Percentiles rank a stretch among this genome's conserved stretches.
These are phyloP conservation scores for Leuciscus waleckii DNA, from an alignment of 2,797 vertebrate genomes.

Conservation along the genomic window DNA sequence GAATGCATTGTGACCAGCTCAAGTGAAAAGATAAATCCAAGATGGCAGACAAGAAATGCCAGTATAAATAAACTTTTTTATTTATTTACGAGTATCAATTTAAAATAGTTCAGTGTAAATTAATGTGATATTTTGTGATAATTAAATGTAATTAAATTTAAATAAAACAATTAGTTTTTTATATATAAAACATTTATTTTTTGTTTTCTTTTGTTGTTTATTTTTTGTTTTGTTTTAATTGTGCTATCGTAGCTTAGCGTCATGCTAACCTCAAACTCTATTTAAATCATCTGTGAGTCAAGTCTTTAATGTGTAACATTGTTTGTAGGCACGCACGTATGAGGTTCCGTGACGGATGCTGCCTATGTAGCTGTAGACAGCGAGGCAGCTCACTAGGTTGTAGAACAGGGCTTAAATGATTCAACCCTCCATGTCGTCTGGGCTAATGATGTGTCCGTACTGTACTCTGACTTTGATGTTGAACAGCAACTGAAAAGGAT, in stretches of 20 bases:
- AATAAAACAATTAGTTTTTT: background rate
- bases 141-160: background rate
- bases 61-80: background rate
- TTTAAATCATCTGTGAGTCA: background rate
- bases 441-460: conserved; percentile 73
- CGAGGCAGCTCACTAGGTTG: background rate
- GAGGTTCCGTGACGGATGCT: background rate
- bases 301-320: background rate
- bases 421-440: conserved; percentile 24
- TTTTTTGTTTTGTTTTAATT: background rate
- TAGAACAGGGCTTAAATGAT: conserved; percentile 37
- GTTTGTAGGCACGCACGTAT: background rate
- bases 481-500: conserved; percentile 58
- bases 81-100: background rate
- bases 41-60: background rate
- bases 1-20: background rate
- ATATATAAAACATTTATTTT: too few relatives aligned
- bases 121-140: background rate
- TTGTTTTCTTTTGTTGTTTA: too few relatives aligned
- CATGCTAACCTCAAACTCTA: background rate
- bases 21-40: background rate
- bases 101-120: background rate
- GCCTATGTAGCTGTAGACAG: background rate
- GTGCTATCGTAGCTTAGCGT: background rate
- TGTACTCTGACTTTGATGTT: conserved; percentile 74